Conservation (phyloP, 1,140 invertebrate species). For the Brachionus manjavacas region DNA sequence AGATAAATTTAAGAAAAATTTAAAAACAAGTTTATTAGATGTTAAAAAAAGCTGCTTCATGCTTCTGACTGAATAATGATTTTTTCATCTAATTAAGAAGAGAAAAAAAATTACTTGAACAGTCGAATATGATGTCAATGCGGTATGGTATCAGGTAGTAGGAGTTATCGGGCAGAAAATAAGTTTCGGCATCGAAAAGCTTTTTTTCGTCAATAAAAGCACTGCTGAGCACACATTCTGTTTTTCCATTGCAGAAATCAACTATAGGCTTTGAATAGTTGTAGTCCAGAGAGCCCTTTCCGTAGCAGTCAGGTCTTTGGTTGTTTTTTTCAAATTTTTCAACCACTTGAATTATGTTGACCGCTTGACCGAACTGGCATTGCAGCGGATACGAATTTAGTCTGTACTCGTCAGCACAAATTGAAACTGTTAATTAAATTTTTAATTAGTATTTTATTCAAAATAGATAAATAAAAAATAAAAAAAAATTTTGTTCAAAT, state of each 20-base stretch:
- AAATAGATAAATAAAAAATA: not conserved
- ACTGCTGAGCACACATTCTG: not conserved
- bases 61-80: not conserved
- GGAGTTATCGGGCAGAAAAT: constrained; percentile 18
- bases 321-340: constrained; percentile 35
- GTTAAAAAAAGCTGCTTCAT: constrained; percentile 2
- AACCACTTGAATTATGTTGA: not conserved
- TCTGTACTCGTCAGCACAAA: constrained; percentile 34
- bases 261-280: constrained; percentile 37
- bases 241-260: constrained; percentile 40
- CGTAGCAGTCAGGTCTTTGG: not conserved
- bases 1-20: constrained; percentile 17
- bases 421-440: not conserved
- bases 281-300: not conserved
- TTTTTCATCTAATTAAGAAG: not conserved
- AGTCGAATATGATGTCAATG: constrained; percentile 9
- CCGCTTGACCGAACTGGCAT: not conserved
- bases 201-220: constrained; percentile 36
- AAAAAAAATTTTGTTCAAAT: not conserved
- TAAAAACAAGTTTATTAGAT: constrained; percentile 9
- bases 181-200: constrained; percentile 38
- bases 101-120: constrained; percentile 29
- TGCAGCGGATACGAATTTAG: constrained; percentile 26
- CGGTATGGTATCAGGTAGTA: constrained; percentile 25
- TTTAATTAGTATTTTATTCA: not conserved